Conservation (phyloP, 2,113 vertebrate genomes). For the Suricata suricatta region DNA sequence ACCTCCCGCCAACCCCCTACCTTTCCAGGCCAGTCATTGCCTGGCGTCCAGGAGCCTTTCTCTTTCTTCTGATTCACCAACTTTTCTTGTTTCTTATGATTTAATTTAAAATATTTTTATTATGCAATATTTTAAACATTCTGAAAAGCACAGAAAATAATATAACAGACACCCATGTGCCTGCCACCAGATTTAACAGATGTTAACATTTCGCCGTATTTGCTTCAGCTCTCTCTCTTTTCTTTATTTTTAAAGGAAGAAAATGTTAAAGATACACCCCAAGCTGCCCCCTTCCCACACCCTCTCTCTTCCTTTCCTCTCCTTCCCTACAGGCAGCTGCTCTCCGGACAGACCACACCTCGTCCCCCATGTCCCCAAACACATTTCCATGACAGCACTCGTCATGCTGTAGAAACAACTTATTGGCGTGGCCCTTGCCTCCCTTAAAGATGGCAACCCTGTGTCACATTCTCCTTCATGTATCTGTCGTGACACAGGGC, state of each 20-base stretch:
- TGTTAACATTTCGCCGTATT: slow-evolving; percentile 62
- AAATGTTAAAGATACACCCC: slow-evolving; percentile 4
- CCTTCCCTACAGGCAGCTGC: background rate
- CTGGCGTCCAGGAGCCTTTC: background rate
- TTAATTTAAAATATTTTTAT: slow-evolving; percentile 55
- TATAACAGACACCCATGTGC: slow-evolving; percentile 56
- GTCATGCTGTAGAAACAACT: background rate
- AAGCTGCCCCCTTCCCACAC: background rate
- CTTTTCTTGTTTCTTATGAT: background rate
- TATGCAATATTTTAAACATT: slow-evolving; percentile 53
- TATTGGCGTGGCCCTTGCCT: background rate
- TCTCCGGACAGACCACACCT: background rate
- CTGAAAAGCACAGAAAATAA: slow-evolving; percentile 60
- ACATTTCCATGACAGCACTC: background rate
- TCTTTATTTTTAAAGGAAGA: slow-evolving; percentile 45
- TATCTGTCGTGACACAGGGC: background rate
- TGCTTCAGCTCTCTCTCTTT: slow-evolving; percentile 47
- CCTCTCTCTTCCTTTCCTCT: no score
- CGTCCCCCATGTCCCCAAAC: background rate
- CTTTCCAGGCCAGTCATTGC: background rate
- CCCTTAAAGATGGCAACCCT: background rate
- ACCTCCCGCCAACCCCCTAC: accelerated
- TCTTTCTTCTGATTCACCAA: slow-evolving; percentile 7
- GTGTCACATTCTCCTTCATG: background rate
- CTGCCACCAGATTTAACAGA: slow-evolving; percentile 63